Evolutionary conservation across 1,140 invertebrate genomes (phyloP), one percentile per base, ranked within the genome.

Genomic region (Yoshiicerus persimilis): DNA sequence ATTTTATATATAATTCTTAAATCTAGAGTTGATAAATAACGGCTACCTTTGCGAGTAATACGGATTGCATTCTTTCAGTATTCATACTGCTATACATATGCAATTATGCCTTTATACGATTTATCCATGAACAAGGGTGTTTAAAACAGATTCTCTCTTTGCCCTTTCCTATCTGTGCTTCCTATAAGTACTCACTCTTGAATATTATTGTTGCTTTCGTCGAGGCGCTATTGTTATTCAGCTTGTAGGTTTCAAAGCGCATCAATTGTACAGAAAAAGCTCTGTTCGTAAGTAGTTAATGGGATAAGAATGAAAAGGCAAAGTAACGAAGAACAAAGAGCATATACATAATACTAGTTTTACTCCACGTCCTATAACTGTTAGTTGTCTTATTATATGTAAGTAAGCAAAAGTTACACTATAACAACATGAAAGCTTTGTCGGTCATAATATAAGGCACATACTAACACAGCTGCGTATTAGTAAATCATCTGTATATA

Each of bases 261-360:
- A 80, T 80, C 75, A 80, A 32, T 80, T 36, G 32, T 34, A n/a
- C 20, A 80, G 16, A 80, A 34, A 38, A 80, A 20, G 75, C 32
- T 75, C 30, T 4, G 9, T 1, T 56, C 47, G 75, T 80, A 36
- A 80, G 27, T 70, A 70, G 75, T 80, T 80, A 80, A 80, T 80
- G 34, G 75, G 75, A 36, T 80, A 80, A 80, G 75, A 80, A 80
- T 80, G 75, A 80, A 80, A 80, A 77, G 70, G 70, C 70, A 77
- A 77, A 77, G 70, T n/a, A 77, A 77, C 36, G 70, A 36, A 80
- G 75, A 80, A 80, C 75, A 80, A 80, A 80, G 20, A 80, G 32
- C 6, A 16, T 16, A 2, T 16, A 56, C 16, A 5, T n/a, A 70
- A 16, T 64, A 16, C 64, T 20, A 16, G 13, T 47, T 47, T 1